phyloP scores from a whole-genome alignment of 2,888 invertebrate species.

The Thera britannica region DNA sequence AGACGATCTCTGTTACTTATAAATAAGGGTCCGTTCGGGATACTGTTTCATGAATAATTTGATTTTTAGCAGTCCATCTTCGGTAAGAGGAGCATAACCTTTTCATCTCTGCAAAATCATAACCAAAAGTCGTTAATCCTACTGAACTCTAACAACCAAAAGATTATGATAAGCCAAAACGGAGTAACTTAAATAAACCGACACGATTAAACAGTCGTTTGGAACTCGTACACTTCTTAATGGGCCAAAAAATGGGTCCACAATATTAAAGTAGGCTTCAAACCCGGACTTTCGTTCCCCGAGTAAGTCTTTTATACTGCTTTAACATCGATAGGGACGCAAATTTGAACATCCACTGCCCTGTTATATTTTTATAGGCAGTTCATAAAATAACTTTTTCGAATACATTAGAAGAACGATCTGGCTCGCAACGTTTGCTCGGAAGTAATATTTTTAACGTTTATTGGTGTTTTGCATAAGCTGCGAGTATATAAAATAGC shows the following conservation, averaged over 20 bases:
- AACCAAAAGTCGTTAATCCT: slow-evolving; percentile 47
- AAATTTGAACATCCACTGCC: slow-evolving; percentile 74
- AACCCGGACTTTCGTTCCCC: slow-evolving; percentile 47
- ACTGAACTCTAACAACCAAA: slow-evolving; percentile 51
- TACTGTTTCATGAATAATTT: slow-evolving; percentile 21
- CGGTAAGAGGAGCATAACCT: slow-evolving; percentile 18
- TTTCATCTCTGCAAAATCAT: slow-evolving; percentile 37
- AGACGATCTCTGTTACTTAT: slow-evolving; percentile 31
- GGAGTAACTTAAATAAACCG: slow-evolving; percentile 53
- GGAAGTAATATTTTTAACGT: slow-evolving; percentile 73
- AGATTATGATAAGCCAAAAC: slow-evolving; percentile 57
- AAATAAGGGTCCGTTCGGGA: slow-evolving; percentile 26
- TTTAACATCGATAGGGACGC: slow-evolving; percentile 68
- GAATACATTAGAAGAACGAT: slow-evolving; percentile 75
- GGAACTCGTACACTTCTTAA: slow-evolving; percentile 56
- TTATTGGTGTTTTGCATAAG: slow-evolving; percentile 77
- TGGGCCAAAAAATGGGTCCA: slow-evolving; percentile 63
- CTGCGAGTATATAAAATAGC: slow-evolving; percentile 54
- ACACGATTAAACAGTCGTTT: slow-evolving; percentile 58
- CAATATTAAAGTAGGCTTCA: slow-evolving; percentile 69
- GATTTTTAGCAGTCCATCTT: slow-evolving; percentile 6
- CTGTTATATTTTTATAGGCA: slow-evolving; percentile 79
- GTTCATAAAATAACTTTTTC: slow-evolving; percentile 77
- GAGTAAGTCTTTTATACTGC: slow-evolving; percentile 55
- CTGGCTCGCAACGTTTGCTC: slow-evolving; percentile 63